Evolutionary conservation across 2,888 invertebrate genomes (phyloP).

Genomic region (Synergus itoensis): DNA sequence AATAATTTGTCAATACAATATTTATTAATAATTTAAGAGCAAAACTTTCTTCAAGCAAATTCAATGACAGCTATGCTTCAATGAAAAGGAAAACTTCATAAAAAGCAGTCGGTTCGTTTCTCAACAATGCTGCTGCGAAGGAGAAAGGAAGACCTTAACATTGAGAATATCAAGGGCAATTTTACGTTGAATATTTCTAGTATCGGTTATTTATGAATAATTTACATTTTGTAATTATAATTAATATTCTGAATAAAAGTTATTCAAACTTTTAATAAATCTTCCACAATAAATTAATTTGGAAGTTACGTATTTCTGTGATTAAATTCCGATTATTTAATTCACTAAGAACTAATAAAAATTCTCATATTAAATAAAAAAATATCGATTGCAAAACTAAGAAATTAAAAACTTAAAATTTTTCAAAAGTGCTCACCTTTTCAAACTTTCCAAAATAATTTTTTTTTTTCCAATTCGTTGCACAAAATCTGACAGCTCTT

Average conservation of each 20-base stretch:
- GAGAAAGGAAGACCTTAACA: slow-evolving; percentile 57
- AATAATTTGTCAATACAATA: background rate
- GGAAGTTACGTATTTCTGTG: background rate
- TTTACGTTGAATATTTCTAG: slow-evolving; percentile 50
- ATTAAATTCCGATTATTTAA: background rate
- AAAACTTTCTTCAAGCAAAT: slow-evolving; percentile 27
- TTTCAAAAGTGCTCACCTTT: background rate
- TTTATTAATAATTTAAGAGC: background rate
- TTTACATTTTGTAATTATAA: background rate
- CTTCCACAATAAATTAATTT: background rate
- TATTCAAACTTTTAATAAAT: background rate
- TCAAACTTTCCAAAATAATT: background rate
- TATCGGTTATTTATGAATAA: background rate
- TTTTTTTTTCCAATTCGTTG: background rate
- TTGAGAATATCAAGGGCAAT: slow-evolving; percentile 45
- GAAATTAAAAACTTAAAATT: background rate
- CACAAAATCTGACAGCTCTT: background rate
- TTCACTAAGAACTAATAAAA: background rate
- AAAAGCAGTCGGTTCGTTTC: slow-evolving; percentile 34
- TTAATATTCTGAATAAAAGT: background rate
- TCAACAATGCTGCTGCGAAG: slow-evolving; percentile 48
- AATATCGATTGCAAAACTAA: background rate
- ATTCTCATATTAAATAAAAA: background rate
- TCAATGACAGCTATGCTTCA: slow-evolving; percentile 19
- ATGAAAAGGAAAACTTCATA: slow-evolving; percentile 40